Evolutionary conservation across 2,113 vertebrate species (phyloP).

Genomic region (Mystacornis crossleyi): DNA sequence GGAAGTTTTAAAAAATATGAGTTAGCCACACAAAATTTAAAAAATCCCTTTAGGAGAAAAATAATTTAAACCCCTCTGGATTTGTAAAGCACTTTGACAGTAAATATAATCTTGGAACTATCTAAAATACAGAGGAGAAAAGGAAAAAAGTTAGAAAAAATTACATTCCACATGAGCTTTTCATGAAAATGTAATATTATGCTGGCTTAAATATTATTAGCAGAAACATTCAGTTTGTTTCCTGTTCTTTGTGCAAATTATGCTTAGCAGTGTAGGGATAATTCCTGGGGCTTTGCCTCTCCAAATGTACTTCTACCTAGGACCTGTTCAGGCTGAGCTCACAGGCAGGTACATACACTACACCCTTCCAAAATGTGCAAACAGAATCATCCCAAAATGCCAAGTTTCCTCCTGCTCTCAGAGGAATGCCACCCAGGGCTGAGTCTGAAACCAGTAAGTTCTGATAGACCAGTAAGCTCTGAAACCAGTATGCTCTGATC

Average conservation of each 20-base stretch:
- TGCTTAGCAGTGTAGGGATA: rapidly evolving
- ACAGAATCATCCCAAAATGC: background rate
- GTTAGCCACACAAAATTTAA: background rate
- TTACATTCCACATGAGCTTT: background rate
- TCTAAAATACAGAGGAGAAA: background rate
- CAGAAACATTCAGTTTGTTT: background rate
- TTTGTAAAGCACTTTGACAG: background rate
- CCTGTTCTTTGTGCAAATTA: background rate
- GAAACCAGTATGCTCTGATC: background rate
- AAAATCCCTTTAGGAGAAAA: background rate
- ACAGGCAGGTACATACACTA: background rate
- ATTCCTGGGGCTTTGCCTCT: background rate
- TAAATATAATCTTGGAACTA: background rate
- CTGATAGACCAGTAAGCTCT: background rate
- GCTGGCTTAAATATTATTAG: background rate
- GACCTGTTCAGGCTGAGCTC: background rate
- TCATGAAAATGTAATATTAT: background rate
- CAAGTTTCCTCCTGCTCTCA: background rate
- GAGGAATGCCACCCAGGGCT: background rate
- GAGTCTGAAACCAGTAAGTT: background rate
- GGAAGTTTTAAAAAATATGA: background rate
- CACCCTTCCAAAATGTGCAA: background rate
- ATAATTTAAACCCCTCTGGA: background rate
- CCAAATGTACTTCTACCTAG: background rate
- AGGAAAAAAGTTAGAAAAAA: background rate